Base-by-base conservation (phyloP, 1,140 invertebrate genomes). In the Phymorhynchus buccinoides region DNA sequence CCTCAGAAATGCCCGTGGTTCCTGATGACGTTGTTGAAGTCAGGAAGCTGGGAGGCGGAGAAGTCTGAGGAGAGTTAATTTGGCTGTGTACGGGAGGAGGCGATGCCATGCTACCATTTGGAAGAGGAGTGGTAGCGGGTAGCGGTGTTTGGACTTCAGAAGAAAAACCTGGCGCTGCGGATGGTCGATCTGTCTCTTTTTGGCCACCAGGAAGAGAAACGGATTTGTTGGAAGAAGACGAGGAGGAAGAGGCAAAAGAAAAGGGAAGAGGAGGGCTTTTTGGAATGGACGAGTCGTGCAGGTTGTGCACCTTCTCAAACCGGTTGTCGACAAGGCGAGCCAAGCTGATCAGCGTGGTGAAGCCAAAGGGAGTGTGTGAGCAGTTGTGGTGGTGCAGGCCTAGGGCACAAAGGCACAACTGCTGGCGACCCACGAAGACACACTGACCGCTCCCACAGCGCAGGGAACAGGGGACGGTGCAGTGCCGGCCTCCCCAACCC, bases 401-500 rank as follows among this genome's bases (percentile, higher is more conserved):
- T 35, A 22, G 80, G 6, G 27, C 32, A 48, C 80, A 81, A 4
- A 81, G 39, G 27, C 80, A 81, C 44, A n/a, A 3, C 44, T 56
- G 37, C 32, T 39, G n/a, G 52, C 39, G 32, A 16, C 52, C 32
- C 0, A 62, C 9, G 7, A 66, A 39, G 16, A 81, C 44, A 37
- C 80, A 81, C 35, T 41, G 80, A 30, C 80, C 35, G 44, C 39
- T 30, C 1, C n/a, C 44, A 16, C 80, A 81, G 4, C 14, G 27
- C 30, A 12, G 80, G 6, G 44, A 27, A 56, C 80, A 81, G 27
- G 80, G 80, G 9, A 81, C 4, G 30, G 30, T 9, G 80, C 80
- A 81, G 44, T 81, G 80, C 32, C 66, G 52, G 9, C 80, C 80
- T 14, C 80, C 52, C 80, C 80, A 81, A 52, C 80, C 80, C 1